Conservation (phyloP, 1,140 invertebrate species). For the Musca domestica region DNA sequence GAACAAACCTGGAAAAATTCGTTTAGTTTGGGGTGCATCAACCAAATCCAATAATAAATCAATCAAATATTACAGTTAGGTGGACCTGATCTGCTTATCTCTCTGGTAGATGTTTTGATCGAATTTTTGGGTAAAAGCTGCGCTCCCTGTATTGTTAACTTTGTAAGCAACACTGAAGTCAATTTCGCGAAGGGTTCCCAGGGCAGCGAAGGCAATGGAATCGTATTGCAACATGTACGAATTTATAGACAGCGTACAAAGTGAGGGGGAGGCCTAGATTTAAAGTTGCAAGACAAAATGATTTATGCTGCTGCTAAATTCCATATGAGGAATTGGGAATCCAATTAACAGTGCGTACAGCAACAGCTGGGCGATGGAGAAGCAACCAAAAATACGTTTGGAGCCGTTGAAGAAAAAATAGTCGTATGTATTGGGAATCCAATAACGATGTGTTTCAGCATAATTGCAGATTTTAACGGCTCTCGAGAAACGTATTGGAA, state of each 20-base stretch:
- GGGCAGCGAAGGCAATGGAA: neutral
- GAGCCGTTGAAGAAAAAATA: no score
- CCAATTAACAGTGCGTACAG: neutral
- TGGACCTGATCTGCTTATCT: slow-evolving; percentile 38
- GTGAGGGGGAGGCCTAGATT: neutral
- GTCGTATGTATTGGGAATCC: neutral
- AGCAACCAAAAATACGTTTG: neutral
- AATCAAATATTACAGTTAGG: slow-evolving; percentile 34
- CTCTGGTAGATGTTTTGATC: slow-evolving; percentile 38
- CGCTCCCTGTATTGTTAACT: neutral
- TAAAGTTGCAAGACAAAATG: neutral
- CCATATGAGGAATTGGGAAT: neutral
- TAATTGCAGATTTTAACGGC: slow-evolving; percentile 1
- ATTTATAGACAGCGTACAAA: neutral
- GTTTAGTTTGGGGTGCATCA: slow-evolving; percentile 37
- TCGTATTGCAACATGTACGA: neutral
- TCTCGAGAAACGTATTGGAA: neutral
- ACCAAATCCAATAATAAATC: slow-evolving; percentile 26
- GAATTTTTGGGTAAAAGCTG: slow-evolving; percentile 30
- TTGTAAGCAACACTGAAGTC: neutral
- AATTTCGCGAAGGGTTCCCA: neutral
- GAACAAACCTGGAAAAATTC: slow-evolving; percentile 34
- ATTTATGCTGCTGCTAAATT: neutral
- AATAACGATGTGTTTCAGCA: neutral
- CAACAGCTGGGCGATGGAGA: neutral